Conservation (phyloP, 2,113 vertebrate genomes). For the Alethe castanea region DNA sequence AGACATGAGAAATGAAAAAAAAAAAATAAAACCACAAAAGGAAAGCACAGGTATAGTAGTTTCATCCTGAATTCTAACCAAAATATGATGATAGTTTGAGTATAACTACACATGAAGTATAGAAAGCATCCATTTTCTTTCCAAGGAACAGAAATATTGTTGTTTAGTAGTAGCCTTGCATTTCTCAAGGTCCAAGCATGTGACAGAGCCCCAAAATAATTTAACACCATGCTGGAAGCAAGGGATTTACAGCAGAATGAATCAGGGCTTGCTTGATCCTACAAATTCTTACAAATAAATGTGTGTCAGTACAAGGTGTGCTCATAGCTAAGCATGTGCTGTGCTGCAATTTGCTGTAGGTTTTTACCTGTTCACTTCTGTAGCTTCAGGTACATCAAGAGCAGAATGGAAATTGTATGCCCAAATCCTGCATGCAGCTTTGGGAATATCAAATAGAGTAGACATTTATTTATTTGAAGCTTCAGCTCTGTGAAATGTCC, state of each 20-base stretch:
- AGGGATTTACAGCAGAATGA: not conserved
- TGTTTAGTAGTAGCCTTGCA: not conserved
- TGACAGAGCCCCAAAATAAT: not conserved
- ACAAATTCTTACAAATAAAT: not conserved
- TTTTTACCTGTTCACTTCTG: not conserved
- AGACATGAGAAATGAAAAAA: not conserved
- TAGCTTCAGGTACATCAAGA: not conserved
- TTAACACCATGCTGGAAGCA: not conserved
- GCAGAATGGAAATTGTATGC: not conserved
- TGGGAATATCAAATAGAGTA: not conserved
- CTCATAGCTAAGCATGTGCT: not conserved
- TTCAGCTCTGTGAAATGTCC: not conserved
- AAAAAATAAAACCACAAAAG: not conserved
- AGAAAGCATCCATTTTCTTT: not conserved
- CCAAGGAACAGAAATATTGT: not conserved
- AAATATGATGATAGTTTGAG: not conserved
- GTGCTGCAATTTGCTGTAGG: not conserved
- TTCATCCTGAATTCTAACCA: not conserved
- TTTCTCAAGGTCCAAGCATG: not conserved
- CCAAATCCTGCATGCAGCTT: not conserved
- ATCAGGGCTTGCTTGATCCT: not conserved
- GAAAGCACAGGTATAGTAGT: not conserved
- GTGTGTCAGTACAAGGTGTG: not conserved
- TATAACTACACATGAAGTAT: not conserved
- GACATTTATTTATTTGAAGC: not conserved